These are phyloP conservation scores for Callyntrura sp. DNA, from an alignment of 2,888 invertebrate species.

Conservation along the genomic window DNA sequence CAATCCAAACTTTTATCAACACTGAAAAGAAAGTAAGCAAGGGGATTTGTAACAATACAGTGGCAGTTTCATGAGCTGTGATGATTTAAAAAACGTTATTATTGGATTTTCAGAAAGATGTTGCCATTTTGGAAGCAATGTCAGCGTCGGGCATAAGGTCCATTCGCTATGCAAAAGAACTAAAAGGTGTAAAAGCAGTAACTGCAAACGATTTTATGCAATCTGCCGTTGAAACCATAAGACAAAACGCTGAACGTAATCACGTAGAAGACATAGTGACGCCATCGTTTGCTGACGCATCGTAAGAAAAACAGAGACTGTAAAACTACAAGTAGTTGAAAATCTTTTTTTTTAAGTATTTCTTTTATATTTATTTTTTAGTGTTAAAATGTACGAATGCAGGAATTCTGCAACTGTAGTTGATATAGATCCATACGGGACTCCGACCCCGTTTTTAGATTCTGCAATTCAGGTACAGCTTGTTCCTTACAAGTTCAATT, in stretches of 20 bases:
- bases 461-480: conserved; percentile 90
- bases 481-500: too few relatives aligned
- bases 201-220: conserved; percentile 96
- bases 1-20: conserved; percentile 80
- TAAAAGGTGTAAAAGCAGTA: conserved; percentile 92
- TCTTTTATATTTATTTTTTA: conserved; percentile 40
- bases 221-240: conserved; percentile 94
- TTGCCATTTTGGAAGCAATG: conserved; percentile 93
- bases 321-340: background rate
- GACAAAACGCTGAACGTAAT: conserved; percentile 92
- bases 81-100: too few relatives aligned
- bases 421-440: conserved; percentile 99
- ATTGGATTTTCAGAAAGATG: conserved; percentile 55
- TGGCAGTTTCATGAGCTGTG: too few relatives aligned
- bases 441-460: conserved; percentile 96
- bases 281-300: conserved; percentile 94
- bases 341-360: background rate
- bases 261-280: conserved; percentile 90
- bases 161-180: conserved; percentile 98
- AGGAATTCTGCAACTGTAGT: conserved; percentile 87
- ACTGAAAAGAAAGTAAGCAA: conserved; percentile 55
- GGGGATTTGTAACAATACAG: too few relatives aligned
- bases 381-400: conserved; percentile 64
- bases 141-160: conserved; percentile 98
- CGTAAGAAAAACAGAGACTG: conserved; percentile 87